These are phyloP conservation scores for Drosophila greeni DNA, from an alignment of 2,888 invertebrate species.

Conservation along the genomic window DNA sequence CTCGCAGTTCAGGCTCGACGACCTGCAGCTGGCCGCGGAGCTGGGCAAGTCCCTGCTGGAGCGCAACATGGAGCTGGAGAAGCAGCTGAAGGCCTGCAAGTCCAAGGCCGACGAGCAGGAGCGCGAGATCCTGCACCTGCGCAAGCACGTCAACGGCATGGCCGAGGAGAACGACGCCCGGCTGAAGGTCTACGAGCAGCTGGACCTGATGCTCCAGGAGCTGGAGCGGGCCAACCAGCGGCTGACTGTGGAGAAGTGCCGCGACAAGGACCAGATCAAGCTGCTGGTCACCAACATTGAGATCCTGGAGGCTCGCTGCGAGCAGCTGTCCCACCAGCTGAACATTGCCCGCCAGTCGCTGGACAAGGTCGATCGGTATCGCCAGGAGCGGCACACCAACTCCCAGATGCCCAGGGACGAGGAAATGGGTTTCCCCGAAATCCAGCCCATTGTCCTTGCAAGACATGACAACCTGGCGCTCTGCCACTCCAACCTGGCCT, in stretches of 20 bases:
- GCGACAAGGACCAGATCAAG: conserved; percentile 93
- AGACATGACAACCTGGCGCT: conserved; percentile 64
- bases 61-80: conserved; percentile 94
- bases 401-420: conserved; percentile 1
- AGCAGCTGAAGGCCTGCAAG: conserved; percentile 89
- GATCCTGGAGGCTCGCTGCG: conserved; percentile 88
- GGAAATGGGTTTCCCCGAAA: conserved; percentile 14
- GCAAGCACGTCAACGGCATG: conserved; percentile 92
- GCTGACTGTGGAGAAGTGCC: conserved; percentile 88
- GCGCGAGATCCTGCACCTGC: conserved; percentile 96
- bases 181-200: conserved; percentile 93
- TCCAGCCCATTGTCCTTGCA: conserved; percentile 53
- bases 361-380: conserved; percentile 81
- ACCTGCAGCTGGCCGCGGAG: conserved; percentile 79
- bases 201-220: conserved; percentile 87
- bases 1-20: conserved; percentile 76
- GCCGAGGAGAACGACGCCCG: conserved; percentile 95
- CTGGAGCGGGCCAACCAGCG: conserved; percentile 93
- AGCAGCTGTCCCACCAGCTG: conserved; percentile 88
- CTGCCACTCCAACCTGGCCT: conserved; percentile 45
- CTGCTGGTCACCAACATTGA: conserved; percentile 88
- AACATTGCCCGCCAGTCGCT: conserved; percentile 86
- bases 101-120: conserved; percentile 92
- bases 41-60: conserved; percentile 95
- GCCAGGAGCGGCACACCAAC: conserved; percentile 58